Evolutionary conservation across 2,797 vertebrate genomes (phyloP).

Genomic region (Chelidonichthys spinosus): DNA sequence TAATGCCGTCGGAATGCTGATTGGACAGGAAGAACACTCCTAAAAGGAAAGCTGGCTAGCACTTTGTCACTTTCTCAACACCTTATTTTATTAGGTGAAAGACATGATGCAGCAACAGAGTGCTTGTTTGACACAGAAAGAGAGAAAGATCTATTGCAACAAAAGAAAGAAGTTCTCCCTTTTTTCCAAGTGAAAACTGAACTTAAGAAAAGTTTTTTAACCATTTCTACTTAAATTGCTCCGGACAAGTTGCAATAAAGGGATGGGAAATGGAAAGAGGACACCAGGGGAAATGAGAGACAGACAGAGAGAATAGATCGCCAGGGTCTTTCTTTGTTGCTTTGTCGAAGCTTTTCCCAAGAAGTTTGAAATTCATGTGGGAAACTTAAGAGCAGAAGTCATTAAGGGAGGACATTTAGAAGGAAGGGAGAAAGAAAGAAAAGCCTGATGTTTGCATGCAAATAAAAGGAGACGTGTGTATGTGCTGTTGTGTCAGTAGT

Average conservation of each 20-base stretch:
- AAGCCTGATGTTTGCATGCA: neutral
- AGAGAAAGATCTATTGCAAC: slow-evolving; percentile 19
- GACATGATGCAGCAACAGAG: slow-evolving; percentile 27
- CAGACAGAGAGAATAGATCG: slow-evolving; percentile 2
- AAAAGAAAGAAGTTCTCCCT: slow-evolving; percentile 24
- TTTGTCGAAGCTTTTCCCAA: slow-evolving; percentile 21
- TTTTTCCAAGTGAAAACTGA: slow-evolving; percentile 29
- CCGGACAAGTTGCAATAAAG: slow-evolving; percentile 4
- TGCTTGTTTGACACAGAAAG: slow-evolving; percentile 15
- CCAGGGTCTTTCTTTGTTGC: slow-evolving; percentile 24
- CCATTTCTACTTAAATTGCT: slow-evolving; percentile 18
- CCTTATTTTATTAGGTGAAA: slow-evolving; percentile 44
- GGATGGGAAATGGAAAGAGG: neutral
- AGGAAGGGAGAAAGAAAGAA: neutral
- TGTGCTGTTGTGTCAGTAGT: neutral
- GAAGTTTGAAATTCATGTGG: neutral
- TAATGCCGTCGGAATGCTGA: slow-evolving; percentile 47
- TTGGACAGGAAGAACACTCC: slow-evolving; percentile 43
- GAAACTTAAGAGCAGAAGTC: slow-evolving; percentile 7
- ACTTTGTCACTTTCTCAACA: slow-evolving; percentile 51
- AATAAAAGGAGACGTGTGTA: neutral
- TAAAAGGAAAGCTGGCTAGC: slow-evolving; percentile 31
- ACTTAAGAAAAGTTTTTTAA: slow-evolving; percentile 27
- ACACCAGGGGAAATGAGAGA: neutral
- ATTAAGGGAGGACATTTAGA: neutral